phyloP scores from a whole-genome alignment of 2,113 vertebrate species.

The Arenaria interpres region DNA sequence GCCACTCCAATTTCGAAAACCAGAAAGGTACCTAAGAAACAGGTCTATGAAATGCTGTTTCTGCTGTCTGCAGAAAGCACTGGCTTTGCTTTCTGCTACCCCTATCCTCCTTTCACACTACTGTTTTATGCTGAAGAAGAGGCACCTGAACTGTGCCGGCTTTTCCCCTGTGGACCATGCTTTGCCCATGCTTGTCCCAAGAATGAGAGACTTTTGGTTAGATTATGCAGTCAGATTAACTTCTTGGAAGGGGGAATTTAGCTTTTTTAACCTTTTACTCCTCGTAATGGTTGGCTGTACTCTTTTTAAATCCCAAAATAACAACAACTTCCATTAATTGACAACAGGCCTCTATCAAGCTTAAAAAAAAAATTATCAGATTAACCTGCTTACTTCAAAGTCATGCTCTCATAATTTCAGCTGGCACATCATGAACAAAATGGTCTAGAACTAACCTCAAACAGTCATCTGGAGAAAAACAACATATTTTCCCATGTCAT shows the following conservation, averaged over 20 bases:
- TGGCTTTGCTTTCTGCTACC: not conserved
- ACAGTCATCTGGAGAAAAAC: slow-evolving; percentile 34
- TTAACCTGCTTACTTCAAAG: slow-evolving; percentile 53
- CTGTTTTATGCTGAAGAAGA: not conserved
- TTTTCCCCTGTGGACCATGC: not conserved
- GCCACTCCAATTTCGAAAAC: not conserved
- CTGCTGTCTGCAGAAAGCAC: not conserved
- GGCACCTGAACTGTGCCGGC: not conserved
- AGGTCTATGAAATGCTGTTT: not conserved
- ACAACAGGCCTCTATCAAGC: not conserved
- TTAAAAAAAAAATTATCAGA: not conserved
- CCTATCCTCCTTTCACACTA: not conserved
- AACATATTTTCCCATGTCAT: slow-evolving; percentile 47
- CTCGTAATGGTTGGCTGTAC: not conserved
- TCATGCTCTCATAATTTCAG: not conserved
- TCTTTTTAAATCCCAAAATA: not conserved
- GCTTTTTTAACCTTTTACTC: not conserved
- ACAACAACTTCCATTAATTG: not conserved
- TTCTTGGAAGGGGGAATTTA: not conserved
- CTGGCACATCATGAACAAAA: slow-evolving; percentile 34
- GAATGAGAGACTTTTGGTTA: not conserved
- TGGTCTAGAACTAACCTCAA: slow-evolving; percentile 48
- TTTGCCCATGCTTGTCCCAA: not conserved
- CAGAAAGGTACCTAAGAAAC: not conserved
- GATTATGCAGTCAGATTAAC: not conserved